Evolutionary conservation across 2,113 vertebrate species (phyloP).

Genomic region (Prionailurus viverrinus): DNA sequence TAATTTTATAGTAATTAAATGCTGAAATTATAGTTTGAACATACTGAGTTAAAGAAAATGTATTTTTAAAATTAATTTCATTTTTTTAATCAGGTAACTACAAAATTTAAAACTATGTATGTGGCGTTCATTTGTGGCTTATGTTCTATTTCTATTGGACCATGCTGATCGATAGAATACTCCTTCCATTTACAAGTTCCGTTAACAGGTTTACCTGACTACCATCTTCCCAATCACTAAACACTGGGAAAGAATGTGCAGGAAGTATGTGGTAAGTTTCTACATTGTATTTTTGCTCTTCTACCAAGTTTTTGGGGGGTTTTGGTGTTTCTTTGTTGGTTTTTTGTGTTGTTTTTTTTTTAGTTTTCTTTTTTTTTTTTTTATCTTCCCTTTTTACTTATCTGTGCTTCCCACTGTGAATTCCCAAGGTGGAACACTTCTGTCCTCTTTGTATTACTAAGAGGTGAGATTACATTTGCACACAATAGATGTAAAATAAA

Average conservation of each 20-base stretch:
- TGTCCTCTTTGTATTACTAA: neutral
- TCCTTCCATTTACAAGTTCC: neutral
- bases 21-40: neutral
- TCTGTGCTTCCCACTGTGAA: neutral
- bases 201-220: neutral
- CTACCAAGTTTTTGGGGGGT: neutral
- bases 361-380: too few relatives aligned
- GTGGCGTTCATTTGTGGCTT: neutral
- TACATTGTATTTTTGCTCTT: neutral
- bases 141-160: neutral
- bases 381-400: neutral
- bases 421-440: neutral
- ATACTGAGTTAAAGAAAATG: neutral
- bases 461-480: neutral
- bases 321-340: too few relatives aligned
- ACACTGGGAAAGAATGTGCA: neutral
- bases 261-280: neutral
- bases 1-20: neutral
- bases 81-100: neutral
- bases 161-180: neutral
- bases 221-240: neutral
- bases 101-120: neutral
- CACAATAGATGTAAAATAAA: neutral
- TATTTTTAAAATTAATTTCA: neutral
- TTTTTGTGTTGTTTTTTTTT: too few relatives aligned